These are phyloP conservation scores for Ceratosolen fusciceps DNA, from an alignment of 1,140 invertebrate species.

Conservation along the genomic window DNA sequence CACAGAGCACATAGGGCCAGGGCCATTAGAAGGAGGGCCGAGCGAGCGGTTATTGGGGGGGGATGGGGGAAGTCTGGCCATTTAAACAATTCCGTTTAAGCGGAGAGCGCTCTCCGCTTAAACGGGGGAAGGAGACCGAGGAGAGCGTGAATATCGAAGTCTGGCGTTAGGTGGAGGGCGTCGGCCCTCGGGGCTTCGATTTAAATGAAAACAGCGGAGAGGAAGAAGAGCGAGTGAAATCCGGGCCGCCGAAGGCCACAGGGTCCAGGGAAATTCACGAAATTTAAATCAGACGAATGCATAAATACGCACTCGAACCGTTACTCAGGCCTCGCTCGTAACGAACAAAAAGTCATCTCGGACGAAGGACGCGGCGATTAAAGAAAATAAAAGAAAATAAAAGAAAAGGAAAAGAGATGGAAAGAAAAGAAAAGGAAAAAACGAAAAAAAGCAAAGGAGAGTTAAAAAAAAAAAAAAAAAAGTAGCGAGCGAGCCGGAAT, in stretches of 20 bases:
- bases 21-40: too few species aligned
- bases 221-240: too few species aligned
- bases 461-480: background rate
- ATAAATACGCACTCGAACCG: slow-evolving; percentile 10
- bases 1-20: too few species aligned
- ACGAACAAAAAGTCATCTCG: slow-evolving; percentile 4
- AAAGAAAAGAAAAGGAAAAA: background rate
- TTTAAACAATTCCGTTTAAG: too few species aligned
- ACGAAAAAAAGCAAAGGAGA: too few species aligned
- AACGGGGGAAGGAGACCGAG: too few species aligned
- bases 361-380: background rate
- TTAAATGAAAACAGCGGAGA: background rate
- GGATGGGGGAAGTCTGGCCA: too few species aligned
- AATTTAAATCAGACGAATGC: background rate
- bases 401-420: background rate
- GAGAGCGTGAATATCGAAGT: too few species aligned
- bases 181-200: background rate
- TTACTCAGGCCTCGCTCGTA: background rate
- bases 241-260: background rate
- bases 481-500: background rate
- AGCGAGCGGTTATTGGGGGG: too few species aligned
- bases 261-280: background rate
- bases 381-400: background rate
- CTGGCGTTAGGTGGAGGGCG: background rate
- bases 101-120: too few species aligned